A percentile compares a stretch with the other conserved stretches of the same genome.
These are phyloP conservation scores for Caretta caretta DNA, from an alignment of 2,113 vertebrate species.

Conservation along the genomic window DNA sequence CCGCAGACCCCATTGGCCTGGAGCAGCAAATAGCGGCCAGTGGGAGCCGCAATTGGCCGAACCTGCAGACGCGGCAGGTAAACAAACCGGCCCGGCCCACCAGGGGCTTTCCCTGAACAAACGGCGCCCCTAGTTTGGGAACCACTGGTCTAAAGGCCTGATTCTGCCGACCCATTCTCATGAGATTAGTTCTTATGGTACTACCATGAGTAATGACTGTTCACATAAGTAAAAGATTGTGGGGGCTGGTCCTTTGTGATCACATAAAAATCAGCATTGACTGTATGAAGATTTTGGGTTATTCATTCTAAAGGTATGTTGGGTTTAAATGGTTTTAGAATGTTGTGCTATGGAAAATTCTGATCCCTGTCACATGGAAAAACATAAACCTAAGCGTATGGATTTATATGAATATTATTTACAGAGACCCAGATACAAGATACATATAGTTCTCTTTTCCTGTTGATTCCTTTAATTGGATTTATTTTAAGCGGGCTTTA, in stretches of 20 bases:
- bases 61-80: too few relatives aligned
- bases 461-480: slow-evolving; percentile 69
- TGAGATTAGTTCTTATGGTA: slow-evolving; percentile 52
- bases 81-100: too few relatives aligned
- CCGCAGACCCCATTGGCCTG: too few relatives aligned
- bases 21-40: too few relatives aligned
- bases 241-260: slow-evolving; percentile 47
- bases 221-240: slow-evolving; percentile 27
- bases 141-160: background rate
- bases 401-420: slow-evolving; percentile 63
- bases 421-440: slow-evolving; percentile 56
- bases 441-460: slow-evolving; percentile 71
- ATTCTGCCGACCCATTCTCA: slow-evolving; percentile 8
- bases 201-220: background rate
- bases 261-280: slow-evolving; percentile 9
- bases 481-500: slow-evolving; percentile 66
- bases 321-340: slow-evolving; percentile 45
- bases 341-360: slow-evolving; percentile 22
- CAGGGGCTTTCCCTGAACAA: too few relatives aligned
- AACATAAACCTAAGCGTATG: slow-evolving; percentile 33
- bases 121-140: too few relatives aligned
- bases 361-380: slow-evolving; percentile 69
- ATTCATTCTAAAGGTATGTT: background rate
- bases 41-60: too few relatives aligned
- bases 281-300: slow-evolving; percentile 4